phyloP scores from a whole-genome alignment of 2,797 vertebrate genomes.

The Mastacembelus armatus region DNA sequence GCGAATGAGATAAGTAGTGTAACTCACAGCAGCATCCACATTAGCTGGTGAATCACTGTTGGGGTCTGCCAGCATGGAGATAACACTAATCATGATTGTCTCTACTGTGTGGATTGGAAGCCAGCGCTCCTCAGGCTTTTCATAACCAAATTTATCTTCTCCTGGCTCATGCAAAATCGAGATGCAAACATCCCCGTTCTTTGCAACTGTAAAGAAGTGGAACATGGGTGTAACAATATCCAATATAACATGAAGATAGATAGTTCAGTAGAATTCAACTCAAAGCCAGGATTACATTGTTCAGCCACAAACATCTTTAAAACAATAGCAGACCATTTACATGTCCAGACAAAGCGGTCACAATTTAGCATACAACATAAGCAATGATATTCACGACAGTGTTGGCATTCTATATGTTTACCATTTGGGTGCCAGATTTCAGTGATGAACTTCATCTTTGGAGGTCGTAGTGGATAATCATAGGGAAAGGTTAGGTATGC shows the following conservation, averaged over 20 bases:
- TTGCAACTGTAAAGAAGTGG: slow-evolving; percentile 88
- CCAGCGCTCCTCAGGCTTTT: slow-evolving; percentile 99
- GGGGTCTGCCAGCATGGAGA: slow-evolving; percentile 99
- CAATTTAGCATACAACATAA: no score
- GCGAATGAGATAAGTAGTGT: not conserved
- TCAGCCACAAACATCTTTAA: not conserved
- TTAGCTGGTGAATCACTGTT: slow-evolving; percentile 99
- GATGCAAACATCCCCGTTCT: slow-evolving; percentile 99
- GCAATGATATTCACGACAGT: no score
- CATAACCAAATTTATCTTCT: slow-evolving; percentile 99
- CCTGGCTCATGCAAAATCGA: slow-evolving; percentile 99
- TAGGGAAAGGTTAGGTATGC: slow-evolving; percentile 87
- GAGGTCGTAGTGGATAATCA: slow-evolving; percentile 87
- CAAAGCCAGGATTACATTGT: not conserved
- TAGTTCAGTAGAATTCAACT: not conserved
- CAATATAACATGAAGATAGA: not conserved
- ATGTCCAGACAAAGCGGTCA: not conserved
- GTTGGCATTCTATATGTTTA: no score
- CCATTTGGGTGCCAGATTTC: slow-evolving; percentile 90
- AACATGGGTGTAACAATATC: not conserved
- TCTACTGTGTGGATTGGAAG: slow-evolving; percentile 99
- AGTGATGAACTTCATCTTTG: slow-evolving; percentile 89
- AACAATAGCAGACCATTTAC: not conserved
- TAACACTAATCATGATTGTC: slow-evolving; percentile 99
- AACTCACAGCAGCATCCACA: slow-evolving; percentile 96